A percentile compares a stretch with the other conserved stretches of the same genome.
These are phyloP conservation scores for Lagodon rhomboides DNA, from an alignment of 2,797 vertebrate species.

Conservation along the genomic window DNA sequence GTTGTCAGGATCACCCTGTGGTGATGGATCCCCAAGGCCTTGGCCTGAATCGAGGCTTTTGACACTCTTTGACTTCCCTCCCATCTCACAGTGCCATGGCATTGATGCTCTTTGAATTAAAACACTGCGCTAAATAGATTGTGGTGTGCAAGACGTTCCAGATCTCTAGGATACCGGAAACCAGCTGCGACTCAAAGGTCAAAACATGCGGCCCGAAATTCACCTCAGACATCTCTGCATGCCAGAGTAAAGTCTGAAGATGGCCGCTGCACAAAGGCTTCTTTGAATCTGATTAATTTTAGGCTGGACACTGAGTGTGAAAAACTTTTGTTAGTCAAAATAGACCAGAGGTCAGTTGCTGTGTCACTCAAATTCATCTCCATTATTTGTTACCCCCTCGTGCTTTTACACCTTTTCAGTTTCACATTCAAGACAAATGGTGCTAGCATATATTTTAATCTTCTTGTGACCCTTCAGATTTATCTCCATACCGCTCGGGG, in stretches of 20 bases:
- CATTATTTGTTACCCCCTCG: neutral
- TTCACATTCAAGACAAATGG: too few relatives aligned
- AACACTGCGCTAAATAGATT: conserved; percentile 71
- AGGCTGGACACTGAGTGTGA: conserved; percentile 42
- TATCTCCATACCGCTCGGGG: neutral
- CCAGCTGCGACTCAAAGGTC: conserved; percentile 56
- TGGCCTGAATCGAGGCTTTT: conserved; percentile 79
- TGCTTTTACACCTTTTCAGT: too few relatives aligned
- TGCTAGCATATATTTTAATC: neutral
- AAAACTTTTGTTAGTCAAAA: conserved; percentile 20
- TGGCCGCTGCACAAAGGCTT: conserved; percentile 57
- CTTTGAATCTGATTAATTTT: conserved; percentile 65
- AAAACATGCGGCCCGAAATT: conserved; percentile 67
- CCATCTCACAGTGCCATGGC: conserved; percentile 73
- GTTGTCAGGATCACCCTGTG: conserved; percentile 81
- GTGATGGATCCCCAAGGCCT: conserved; percentile 78
- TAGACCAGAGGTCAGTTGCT: neutral
- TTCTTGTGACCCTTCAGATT: neutral
- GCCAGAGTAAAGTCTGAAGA: conserved; percentile 47
- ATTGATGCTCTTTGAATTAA: conserved; percentile 76
- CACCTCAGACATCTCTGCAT: conserved; percentile 74
- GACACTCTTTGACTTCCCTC: conserved; percentile 81
- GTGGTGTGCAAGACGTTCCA: conserved; percentile 53
- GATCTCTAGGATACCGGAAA: conserved; percentile 79
- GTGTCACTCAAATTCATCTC: neutral